Base-by-base conservation (phyloP, 2,797 vertebrate species). In the Cacajao melanocephalus region DNA sequence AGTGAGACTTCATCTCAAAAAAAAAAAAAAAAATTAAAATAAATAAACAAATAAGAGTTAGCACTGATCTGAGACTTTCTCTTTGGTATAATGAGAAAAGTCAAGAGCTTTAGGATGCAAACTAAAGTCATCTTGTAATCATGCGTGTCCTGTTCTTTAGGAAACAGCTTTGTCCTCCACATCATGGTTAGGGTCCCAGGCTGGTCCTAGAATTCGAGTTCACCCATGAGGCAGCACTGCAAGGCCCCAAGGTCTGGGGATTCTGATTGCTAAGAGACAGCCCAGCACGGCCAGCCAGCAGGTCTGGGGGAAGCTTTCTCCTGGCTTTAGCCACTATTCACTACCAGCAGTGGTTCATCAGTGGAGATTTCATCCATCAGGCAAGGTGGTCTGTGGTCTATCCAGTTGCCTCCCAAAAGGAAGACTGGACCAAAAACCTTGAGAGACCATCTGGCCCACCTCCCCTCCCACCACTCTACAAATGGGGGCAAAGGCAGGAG, bases 261-360 rank as follows among this genome's bases (percentile, higher is more conserved):
- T n/a, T 91, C 33, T 46, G 39, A 64, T 2, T 26, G 89, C 39
- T 90, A 52, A 72, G 30, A 5, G 44, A 39, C 24, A n/a, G 17
- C 14, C 7, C 2, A 67, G 15, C 8, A 26, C 1, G 2, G 39
- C 26, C 76, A 3, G 70, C 3, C 2, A 55, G 24, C 41, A 64
- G 55, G 44, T 20, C 0, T 0, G 10, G 9, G 64, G 11, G 2
- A 5, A 50, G 33, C 64, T 64, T 20, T 33, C 52, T 26, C 6
- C 30, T 33, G 73, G 39, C 61, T 78, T 64, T 14, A 39, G 57
- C 22, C 9, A 2, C 10, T 36, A 28, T 22, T 90, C 30, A 36
- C 22, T 11, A 50, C 15, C 46, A 55, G n/a, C 15, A 39, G 36
- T 13, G 70, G 48, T 20, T 67, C 22, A 64, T 3, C 36, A 58